Evolutionary conservation across 2,797 vertebrate species (phyloP), one percentile per base, ranked within the genome.

Genomic region (Loris lydekkerianus): DNA sequence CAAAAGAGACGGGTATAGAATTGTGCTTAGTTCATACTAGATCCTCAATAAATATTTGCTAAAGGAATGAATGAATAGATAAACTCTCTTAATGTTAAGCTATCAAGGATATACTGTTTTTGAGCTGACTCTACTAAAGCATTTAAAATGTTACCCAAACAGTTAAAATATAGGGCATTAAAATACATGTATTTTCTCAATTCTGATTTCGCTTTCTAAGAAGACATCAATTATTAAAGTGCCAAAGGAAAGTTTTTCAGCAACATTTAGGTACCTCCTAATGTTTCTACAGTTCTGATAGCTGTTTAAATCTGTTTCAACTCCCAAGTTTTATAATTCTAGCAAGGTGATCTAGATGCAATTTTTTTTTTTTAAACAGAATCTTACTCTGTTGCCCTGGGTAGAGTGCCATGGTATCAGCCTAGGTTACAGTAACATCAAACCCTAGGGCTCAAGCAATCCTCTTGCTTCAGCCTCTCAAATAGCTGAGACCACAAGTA

Each of bases 51-150:
- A 89, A 60, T 84, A 84, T 78, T 86, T 95, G 40, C 49, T 85
- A 92, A 96, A 60, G 93, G n/a, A 86, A 67, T 76, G 27, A 89
- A 84, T 65, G 56, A 69, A 67, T 77, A 15, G 31, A 80, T 31
- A 89, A 58, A 11, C 5, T 94, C 14, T 60, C 17, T 77, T 86
- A 93, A 49, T 9, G 84, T 76, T 85, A 89, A 91, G 9, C 18
- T 56, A 25, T 93, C 29, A 88, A 63, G 1, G 6, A 34, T 31
- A 67, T 4, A 83, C 25, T 56, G 5, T 20, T 76, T 84, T 37
- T 76, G 29, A 76, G 11, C 46, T 67, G 67, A 58, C 13, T 29
- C 11, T 67, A 13, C 21, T 46, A 31, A 61, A 76, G 10, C 69
- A 56, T 23, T 77, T 77, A 37, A 37, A 67, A 49, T 58, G 29